Percentiles rank a stretch among this genome's conserved stretches.
These are phyloP conservation scores for Nannoperca australis DNA, from an alignment of 2,797 vertebrate genomes.

Conservation along the genomic window DNA sequence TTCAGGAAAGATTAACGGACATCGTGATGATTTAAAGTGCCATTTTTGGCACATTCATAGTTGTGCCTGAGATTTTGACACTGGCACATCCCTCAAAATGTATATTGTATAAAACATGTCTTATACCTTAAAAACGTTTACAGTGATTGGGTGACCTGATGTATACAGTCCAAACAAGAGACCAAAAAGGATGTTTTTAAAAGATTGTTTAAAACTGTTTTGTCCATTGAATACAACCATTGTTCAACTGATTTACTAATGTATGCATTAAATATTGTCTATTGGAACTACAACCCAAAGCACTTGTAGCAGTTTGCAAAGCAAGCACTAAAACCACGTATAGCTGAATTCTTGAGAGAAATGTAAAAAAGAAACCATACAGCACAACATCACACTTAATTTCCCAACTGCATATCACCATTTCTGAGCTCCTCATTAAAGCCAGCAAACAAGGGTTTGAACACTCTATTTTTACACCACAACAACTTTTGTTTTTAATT, in stretches of 20 bases:
- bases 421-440: slow-evolving; percentile 12
- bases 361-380: background rate
- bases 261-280: background rate
- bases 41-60: background rate
- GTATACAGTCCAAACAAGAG: background rate
- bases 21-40: background rate
- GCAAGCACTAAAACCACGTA: background rate
- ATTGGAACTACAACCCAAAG: background rate
- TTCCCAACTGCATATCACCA: background rate
- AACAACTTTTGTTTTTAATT: background rate
- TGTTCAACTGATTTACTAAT: background rate
- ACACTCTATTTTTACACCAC: background rate
- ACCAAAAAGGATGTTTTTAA: background rate
- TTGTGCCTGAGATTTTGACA: background rate
- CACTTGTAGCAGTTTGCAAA: background rate
- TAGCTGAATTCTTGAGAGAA: no score
- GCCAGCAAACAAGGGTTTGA: background rate
- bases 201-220: background rate
- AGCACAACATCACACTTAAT: background rate
- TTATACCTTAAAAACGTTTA: background rate
- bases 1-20: background rate
- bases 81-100: no score
- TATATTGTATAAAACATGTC: no score
- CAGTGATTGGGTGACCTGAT: background rate
- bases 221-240: background rate